phyloP scores from a whole-genome alignment of 2,113 vertebrate genomes.

The Emydura subglobosa region DNA sequence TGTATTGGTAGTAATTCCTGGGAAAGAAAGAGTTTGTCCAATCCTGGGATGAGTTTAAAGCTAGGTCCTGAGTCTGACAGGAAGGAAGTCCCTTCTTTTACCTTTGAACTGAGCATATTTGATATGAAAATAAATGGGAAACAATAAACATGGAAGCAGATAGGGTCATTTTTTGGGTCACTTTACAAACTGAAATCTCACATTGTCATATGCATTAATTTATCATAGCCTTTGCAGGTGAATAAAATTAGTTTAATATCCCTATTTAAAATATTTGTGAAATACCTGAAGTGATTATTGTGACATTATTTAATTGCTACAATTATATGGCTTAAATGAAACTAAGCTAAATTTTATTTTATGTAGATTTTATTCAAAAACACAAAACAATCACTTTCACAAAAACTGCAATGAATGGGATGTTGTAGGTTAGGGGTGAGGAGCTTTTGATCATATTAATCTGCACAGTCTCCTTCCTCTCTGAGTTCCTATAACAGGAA shows the following conservation, averaged over 20 bases:
- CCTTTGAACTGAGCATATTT: slow-evolving; percentile 8
- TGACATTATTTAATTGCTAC: not conserved
- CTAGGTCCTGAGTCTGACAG: slow-evolving; percentile 6
- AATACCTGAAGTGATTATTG: not conserved
- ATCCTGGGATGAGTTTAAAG: too few species aligned
- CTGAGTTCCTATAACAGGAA: not conserved
- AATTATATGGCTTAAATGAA: not conserved
- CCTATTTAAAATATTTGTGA: not conserved
- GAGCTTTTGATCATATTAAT: not conserved
- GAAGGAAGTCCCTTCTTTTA: not conserved
- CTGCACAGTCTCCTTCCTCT: not conserved
- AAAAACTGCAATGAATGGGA: fast-evolving
- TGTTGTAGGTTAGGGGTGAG: not conserved
- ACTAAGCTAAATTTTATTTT: too few species aligned
- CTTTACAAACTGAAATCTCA: not conserved
- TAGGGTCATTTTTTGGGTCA: not conserved
- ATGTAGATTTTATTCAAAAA: too few species aligned
- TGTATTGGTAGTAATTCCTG: not conserved
- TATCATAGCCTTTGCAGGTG: fast-evolving
- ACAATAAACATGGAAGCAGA: not conserved
- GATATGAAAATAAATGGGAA: slow-evolving; percentile 14
- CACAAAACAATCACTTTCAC: not conserved
- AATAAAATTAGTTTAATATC: not conserved
- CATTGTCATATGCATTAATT: not conserved
- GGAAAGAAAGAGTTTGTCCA: not conserved